phyloP scores from a whole-genome alignment of 1,140 invertebrate species.

The Aricia agestis region DNA sequence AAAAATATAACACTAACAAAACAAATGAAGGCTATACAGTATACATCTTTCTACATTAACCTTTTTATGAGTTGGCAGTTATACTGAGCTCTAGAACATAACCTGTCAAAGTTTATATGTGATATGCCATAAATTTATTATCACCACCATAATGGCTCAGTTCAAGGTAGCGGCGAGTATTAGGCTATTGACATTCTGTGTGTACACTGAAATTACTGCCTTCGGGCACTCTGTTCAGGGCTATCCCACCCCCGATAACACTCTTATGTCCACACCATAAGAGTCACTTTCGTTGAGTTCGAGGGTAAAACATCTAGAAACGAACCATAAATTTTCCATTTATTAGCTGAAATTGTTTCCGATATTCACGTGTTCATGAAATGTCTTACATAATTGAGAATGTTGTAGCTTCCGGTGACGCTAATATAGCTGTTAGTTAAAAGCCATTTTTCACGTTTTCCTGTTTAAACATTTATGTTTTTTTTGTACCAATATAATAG shows the following conservation, averaged over 20 bases:
- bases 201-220: background rate
- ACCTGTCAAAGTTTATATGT: background rate
- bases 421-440: background rate
- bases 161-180: background rate
- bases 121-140: conserved; percentile 1
- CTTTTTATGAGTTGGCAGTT: background rate
- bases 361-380: background rate
- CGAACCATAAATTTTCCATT: background rate
- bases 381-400: background rate
- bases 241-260: too few relatives aligned
- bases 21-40: too few relatives aligned
- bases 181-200: background rate
- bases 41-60: too few relatives aligned
- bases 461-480: background rate
- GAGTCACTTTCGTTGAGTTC: too few relatives aligned
- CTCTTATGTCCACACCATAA: too few relatives aligned
- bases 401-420: background rate
- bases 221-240: too few relatives aligned
- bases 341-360: background rate
- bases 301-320: too few relatives aligned
- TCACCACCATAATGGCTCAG: background rate
- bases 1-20: too few relatives aligned
- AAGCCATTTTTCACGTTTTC: background rate
- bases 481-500: background rate
- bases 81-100: background rate